Evolutionary conservation across 2,797 vertebrate genomes (phyloP), one percentile per base, ranked within the genome.

Genomic region (Gymnocypris eckloni): DNA sequence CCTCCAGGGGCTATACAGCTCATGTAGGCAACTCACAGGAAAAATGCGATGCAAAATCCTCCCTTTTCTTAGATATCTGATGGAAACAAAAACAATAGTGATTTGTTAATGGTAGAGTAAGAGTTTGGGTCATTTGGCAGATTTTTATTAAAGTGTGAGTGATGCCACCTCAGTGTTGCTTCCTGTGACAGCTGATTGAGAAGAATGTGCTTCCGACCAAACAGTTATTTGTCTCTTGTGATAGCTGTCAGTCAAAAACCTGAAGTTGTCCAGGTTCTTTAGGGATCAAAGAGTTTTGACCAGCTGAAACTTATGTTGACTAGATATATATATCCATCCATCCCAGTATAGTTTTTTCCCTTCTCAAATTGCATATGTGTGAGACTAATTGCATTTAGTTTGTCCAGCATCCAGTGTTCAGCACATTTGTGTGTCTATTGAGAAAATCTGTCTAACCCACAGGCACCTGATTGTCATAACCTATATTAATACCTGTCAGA

Each of bases 1-100:
- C 84, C 54, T 81, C 45, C 69, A 76, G 81, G 37, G 78, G 33
- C 64, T 66, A n/a, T 71, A 59, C 73, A 52, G 69, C 69, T 77
- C 41, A 71, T 3, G 54, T 70, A 64, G 45, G 22, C 22, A 85
- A 79, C 22, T 41, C 45, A 28, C 11, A 28, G 50, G 52, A 61
- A 70, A 11, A 75, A 59, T 39, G 25, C 37, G 6, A 12, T 13
- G 2, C 59, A 15, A 67, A 56, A 67, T 20, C 39, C n/a, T 52
- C n/a, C n/a, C 28, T 75, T 77, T 76, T 39, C 20, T n/a, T 64
- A 33, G 59, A 45, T 20, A 4, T 48, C 4, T 22, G n/a, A 61
- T 48, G 39, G 33, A 45, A 64, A 9, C 7, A 0, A 66, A 56
- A 56, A 7, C 28, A 13, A 33, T 4, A 12, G 73, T 41, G 56